Evolutionary conservation across 2,797 vertebrate species (phyloP).

Genomic region (Crenuchus spilurus): DNA sequence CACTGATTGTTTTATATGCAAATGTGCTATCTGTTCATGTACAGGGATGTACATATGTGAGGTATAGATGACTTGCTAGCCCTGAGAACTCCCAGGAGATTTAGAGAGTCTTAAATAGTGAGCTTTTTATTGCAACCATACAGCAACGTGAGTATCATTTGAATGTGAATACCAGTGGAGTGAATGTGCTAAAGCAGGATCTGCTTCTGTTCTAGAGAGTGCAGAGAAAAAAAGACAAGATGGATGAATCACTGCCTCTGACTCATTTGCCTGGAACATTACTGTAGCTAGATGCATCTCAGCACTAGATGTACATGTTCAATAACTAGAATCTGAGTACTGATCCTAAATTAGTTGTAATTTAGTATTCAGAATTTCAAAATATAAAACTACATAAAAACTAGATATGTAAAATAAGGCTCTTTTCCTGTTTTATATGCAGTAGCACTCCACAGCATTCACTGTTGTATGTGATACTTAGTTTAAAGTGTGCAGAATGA

Average conservation of each 20-base stretch:
- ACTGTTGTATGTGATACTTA: no score
- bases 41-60: no score
- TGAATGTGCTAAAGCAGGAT: slow-evolving; percentile 2
- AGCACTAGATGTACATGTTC: background rate
- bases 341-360: background rate
- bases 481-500: no score
- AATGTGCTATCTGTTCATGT: background rate
- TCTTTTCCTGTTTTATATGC: no score
- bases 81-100: background rate
- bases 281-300: slow-evolving; percentile 12
- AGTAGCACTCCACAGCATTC: no score
- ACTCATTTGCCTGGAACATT: slow-evolving; percentile 48
- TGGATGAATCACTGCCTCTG: slow-evolving; percentile 47
- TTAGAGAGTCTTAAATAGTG: background rate
- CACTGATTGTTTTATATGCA: background rate
- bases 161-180: slow-evolving; percentile 1
- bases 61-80: background rate
- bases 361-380: background rate
- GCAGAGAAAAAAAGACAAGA: background rate
- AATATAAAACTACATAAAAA: no score
- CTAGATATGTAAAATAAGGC: no score
- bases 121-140: background rate
- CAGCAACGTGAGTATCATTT: background rate
- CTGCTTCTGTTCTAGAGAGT: background rate
- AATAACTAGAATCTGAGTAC: slow-evolving; percentile 8